Evolutionary conservation across 1,140 invertebrate genomes (phyloP), one percentile per base, ranked within the genome.

Genomic region (Archegozetes longisetosus): DNA sequence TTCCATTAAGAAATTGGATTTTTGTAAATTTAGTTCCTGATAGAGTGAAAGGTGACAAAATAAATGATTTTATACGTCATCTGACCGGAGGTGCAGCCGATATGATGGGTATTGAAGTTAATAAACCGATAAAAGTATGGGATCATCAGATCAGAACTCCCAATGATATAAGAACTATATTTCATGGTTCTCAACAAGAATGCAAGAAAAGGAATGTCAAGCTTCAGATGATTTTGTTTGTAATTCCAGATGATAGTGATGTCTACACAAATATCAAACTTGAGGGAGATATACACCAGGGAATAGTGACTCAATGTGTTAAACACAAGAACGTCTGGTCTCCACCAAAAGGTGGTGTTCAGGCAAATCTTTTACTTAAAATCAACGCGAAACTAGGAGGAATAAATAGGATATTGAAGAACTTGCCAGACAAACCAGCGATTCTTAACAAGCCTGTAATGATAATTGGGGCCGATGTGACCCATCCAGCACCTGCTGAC

Each of bases 361-460:
- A 40, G n/a, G 65, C 70, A 0, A 92, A 92, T 69, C 82, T 93
- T 62, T 69, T 90, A 17, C 69, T 88, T 0, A 93, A 94, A 76
- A 79, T 93, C 0, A 84, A 85, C 69, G 81, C 85, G 0, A 92
- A 93, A 71, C 66, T 92, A 29, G 86, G 86, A 71, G 86, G 86
- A 0, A 73, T 81, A 0, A 93, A 92, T 74, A 84, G 88, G 68
- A 72, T 68, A n/a, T 65, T 88, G 20, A 29, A 51, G 27, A 52
- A 40, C 32, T 48, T 3, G 17, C 55, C 23, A 22, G 32, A 40
- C 32, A 40, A 40, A 17, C 32, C 32, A 6, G 32, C 32, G 32
- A 17, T 40, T 40, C 6, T 6, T 17, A 40, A 6, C 53, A 55
- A 55, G 26, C 75, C 76, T 2, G 71, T 74, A 0, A 85, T 90